Evolutionary conservation across 2,113 vertebrate species (phyloP), one percentile per base, ranked within the genome.

Genomic region (Puntigrus tetrazona): DNA sequence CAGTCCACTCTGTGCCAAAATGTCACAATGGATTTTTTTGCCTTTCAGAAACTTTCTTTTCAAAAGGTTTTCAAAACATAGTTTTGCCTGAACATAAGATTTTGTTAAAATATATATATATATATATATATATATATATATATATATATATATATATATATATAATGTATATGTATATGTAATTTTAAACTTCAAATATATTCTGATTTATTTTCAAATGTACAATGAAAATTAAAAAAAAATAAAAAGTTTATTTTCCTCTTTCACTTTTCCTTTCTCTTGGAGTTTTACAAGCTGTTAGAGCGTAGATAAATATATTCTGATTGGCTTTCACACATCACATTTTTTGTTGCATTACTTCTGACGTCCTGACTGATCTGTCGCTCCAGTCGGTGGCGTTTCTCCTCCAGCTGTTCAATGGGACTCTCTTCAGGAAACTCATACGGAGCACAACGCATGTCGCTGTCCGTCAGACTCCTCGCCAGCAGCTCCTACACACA

Each of bases 281-380:
- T n/a, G n/a, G n/a, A n/a, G n/a, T n/a, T n/a, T n/a, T n/a, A n/a
- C n/a, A n/a, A n/a, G n/a, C n/a, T n/a, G n/a, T n/a, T n/a, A n/a
- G n/a, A n/a, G n/a, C n/a, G n/a, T n/a, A n/a, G n/a, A n/a, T n/a
- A 5, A 31, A 29, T 31, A 7, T 8, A 31, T 61, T 8, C 29
- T 1, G 29, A 65, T 8, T 31, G 29, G 25, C 27, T 16, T 31
- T 65, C 29, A 18, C 6, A 6, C 16, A 34, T 1, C 10, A 20
- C 8, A 8, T 0, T 0, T 18, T 34, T 27, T 9, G 16, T 34
- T 29, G 59, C 25, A 16, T 63, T 90, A 98, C 97, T 96, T n/a
- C n/a, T 98, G 87, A 98, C 95, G 61, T 99, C 97, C 89, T 98
- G 97, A 92, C 96, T 99, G 93, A 99, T 98, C 90, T 99, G 97